Evolutionary conservation across 2,888 invertebrate species (phyloP).

Genomic region (Prosapia bicincta): DNA sequence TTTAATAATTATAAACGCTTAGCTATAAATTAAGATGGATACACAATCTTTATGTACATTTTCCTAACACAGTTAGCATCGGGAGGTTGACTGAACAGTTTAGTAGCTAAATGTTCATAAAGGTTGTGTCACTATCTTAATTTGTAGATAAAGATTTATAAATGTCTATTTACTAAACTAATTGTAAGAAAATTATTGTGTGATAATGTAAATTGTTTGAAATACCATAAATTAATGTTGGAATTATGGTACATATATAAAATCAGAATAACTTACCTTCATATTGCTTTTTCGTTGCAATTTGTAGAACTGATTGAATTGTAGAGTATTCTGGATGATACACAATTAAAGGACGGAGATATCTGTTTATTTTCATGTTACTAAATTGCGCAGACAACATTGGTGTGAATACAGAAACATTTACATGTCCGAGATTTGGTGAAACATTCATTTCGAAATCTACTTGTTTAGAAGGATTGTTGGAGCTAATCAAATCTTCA

Average conservation of each 20-base stretch:
- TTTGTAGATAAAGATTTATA: too few species aligned
- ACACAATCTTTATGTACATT: too few species aligned
- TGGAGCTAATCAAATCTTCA: conserved; percentile 49
- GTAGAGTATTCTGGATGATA: conserved; percentile 51
- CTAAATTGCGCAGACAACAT: conserved; percentile 46
- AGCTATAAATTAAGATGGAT: too few species aligned
- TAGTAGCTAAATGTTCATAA: too few species aligned
- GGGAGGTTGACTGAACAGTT: too few species aligned
- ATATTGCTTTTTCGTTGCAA: conserved; percentile 29
- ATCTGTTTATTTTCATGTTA: conserved; percentile 48
- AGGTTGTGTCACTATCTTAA: too few species aligned
- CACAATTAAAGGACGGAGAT: conserved; percentile 47
- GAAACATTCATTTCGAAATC: conserved; percentile 50
- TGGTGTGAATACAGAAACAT: conserved; percentile 50
- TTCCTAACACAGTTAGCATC: too few species aligned
- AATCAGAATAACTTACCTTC: conserved; percentile 10
- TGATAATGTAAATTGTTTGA: too few species aligned
- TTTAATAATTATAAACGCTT: too few species aligned
- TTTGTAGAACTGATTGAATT: conserved; percentile 41
- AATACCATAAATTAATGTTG: background rate
- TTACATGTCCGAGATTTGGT: conserved; percentile 49
- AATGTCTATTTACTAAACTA: too few species aligned
- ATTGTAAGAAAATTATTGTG: too few species aligned
- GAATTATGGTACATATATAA: background rate
- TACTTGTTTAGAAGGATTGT: conserved; percentile 46